A percentile compares a stretch with the other conserved stretches of the same genome.
These are phyloP conservation scores for Metridium senile DNA, from an alignment of 92 coral and sea anemone genomes.

Conservation along the genomic window DNA sequence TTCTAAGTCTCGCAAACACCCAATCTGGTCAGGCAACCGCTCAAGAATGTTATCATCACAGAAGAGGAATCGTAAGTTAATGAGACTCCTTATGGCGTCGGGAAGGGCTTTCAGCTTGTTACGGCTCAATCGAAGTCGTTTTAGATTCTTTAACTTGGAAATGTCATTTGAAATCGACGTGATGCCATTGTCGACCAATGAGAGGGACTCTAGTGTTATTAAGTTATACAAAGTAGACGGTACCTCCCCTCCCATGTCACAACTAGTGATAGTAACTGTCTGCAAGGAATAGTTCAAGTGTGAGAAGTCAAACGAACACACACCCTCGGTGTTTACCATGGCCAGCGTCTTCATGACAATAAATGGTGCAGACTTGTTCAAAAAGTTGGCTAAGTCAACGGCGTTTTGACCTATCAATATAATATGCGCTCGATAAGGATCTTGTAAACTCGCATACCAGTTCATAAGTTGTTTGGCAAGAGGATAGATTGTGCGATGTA, in stretches of 20 bases:
- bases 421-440: constrained; percentile 57
- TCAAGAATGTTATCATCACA: constrained; percentile 76
- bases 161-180: constrained; percentile 53
- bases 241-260: constrained; percentile 70
- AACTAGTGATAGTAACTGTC: constrained; percentile 69
- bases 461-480: constrained; percentile 65
- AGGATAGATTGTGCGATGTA: constrained; percentile 54
- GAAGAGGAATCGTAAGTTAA: constrained; percentile 61
- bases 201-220: constrained; percentile 56
- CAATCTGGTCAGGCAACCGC: constrained; percentile 77
- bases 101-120: constrained; percentile 75
- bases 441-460: constrained; percentile 67
- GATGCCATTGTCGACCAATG: constrained; percentile 53
- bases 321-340: constrained; percentile 67
- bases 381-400: constrained; percentile 69
- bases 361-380: constrained; percentile 70
- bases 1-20: constrained; percentile 63
- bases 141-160: constrained; percentile 65
- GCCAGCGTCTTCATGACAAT: constrained; percentile 61
- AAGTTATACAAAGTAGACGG: constrained; percentile 64
- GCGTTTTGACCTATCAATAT: constrained; percentile 79
- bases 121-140: constrained; percentile 64
- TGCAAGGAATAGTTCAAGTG: constrained; percentile 57
- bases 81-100: constrained; percentile 69
- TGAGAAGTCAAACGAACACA: constrained; percentile 63